Percentiles rank a stretch among this genome's conserved stretches.
Evolutionary conservation across 2,113 vertebrate genomes (phyloP).

Genomic region (Microcebus ravelobensis): DNA sequence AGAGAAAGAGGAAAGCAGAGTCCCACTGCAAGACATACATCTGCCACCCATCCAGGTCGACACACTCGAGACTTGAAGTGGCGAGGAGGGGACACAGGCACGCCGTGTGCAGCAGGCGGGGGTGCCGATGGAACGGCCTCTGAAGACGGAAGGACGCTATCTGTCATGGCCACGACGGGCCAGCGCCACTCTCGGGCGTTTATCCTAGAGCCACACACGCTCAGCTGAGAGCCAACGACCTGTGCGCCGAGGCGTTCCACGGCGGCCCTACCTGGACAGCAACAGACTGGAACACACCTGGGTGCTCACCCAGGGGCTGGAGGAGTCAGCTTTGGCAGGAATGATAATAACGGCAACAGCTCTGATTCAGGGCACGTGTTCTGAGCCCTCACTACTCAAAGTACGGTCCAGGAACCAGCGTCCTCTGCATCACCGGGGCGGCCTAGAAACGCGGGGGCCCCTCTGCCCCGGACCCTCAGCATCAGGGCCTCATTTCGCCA

Average conservation of each 20-base stretch:
- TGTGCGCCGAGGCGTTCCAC: fast-evolving
- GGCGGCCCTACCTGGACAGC: background rate
- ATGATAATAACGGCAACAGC: fast-evolving
- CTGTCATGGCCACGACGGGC: too few relatives aligned
- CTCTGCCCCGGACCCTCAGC: background rate
- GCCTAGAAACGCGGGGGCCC: background rate
- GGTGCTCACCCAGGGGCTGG: background rate
- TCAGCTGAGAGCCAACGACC: fast-evolving
- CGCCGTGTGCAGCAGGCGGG: fast-evolving
- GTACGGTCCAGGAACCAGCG: fast-evolving
- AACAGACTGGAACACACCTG: background rate
- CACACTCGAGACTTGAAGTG: fast-evolving
- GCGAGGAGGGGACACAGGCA: background rate
- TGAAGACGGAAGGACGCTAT: fast-evolving
- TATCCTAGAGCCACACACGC: fast-evolving
- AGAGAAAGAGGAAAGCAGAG: background rate
- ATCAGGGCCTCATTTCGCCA: background rate
- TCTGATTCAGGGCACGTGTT: background rate
- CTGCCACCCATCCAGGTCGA: fast-evolving
- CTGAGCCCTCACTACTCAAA: background rate
- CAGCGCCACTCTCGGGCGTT: fast-evolving
- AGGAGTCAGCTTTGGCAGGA: background rate
- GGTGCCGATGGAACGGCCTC: fast-evolving
- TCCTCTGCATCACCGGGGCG: background rate
- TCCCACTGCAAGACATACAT: fast-evolving